Percentiles rank a stretch among this genome's conserved stretches.
These are phyloP conservation scores for Leptopilina clavipes DNA, from an alignment of 1,140 invertebrate genomes.

Conservation along the genomic window DNA sequence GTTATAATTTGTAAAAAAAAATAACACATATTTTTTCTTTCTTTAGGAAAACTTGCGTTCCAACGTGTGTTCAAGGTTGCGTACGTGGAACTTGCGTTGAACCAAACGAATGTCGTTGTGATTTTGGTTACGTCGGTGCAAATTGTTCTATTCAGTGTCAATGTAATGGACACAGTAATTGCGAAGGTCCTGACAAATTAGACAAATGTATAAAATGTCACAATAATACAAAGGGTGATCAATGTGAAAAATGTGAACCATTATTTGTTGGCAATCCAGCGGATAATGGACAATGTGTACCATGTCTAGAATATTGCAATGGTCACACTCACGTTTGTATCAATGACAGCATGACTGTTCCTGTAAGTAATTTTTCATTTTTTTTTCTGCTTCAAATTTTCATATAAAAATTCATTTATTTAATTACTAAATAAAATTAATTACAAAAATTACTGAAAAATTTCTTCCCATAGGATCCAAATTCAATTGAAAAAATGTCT, in stretches of 20 bases:
- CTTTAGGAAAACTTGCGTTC: constrained; percentile 79
- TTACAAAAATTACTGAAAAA: background rate
- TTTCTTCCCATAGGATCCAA: constrained; percentile 64
- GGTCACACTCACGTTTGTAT: constrained; percentile 90
- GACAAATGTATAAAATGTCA: constrained; percentile 89
- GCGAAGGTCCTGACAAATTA: constrained; percentile 88
- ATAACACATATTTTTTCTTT: background rate
- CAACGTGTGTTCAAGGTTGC: constrained; percentile 92
- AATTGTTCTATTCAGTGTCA: constrained; percentile 95
- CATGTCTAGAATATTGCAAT: constrained; percentile 92
- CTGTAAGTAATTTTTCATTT: constrained; percentile 61
- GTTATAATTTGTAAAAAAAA: constrained; percentile 34
- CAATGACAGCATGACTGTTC: constrained; percentile 76
- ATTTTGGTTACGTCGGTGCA: constrained; percentile 95
- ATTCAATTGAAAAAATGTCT: constrained; percentile 77
- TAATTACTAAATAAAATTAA: no score
- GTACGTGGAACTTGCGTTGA: constrained; percentile 89
- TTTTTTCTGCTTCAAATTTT: constrained; percentile 27
- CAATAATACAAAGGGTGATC: constrained; percentile 92
- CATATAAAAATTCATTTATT: background rate
- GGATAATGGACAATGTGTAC: constrained; percentile 89
- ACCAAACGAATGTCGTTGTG: constrained; percentile 90
- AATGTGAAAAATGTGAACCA: constrained; percentile 91
- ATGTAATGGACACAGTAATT: constrained; percentile 96
- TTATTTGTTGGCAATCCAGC: constrained; percentile 93